Evolutionary conservation across 2,113 vertebrate genomes (phyloP).

Genomic region (Callopanchax toddi): DNA sequence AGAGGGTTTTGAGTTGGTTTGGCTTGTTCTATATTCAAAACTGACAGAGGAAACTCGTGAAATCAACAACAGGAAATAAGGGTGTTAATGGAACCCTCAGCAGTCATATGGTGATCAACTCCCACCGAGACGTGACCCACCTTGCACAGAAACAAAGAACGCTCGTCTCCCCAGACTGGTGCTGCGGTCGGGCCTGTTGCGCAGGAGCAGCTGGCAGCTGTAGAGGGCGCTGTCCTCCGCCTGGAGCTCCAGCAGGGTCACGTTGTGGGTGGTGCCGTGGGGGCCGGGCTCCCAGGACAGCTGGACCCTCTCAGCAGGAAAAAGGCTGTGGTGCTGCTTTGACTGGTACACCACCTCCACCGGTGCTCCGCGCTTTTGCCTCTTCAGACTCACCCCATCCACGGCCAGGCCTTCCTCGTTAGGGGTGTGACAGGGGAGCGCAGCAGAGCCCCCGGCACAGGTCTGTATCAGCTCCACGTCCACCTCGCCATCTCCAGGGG

Average conservation of each 20-base stretch:
- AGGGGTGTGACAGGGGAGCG: slow-evolving; percentile 56
- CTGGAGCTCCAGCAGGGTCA: slow-evolving; percentile 68
- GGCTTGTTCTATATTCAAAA: too few relatives aligned
- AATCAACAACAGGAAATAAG: too few relatives aligned
- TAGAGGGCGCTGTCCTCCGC: slow-evolving; percentile 68
- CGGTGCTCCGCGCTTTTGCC: slow-evolving; percentile 24
- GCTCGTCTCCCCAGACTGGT: slow-evolving; percentile 42
- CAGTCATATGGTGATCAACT: not conserved
- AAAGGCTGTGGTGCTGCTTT: slow-evolving; percentile 15
- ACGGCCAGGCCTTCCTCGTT: slow-evolving; percentile 23
- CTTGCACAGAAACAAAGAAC: slow-evolving; percentile 72
- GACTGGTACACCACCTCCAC: slow-evolving; percentile 69
- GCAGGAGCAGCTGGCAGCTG: slow-evolving; percentile 70
- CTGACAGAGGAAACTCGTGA: too few relatives aligned
- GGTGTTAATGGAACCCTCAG: too few relatives aligned
- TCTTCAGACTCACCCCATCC: slow-evolving; percentile 63
- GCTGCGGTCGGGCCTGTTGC: slow-evolving; percentile 3
- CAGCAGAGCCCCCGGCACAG: slow-evolving; percentile 58
- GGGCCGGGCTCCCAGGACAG: slow-evolving; percentile 37
- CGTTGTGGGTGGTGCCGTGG: slow-evolving; percentile 51
- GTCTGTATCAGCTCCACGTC: slow-evolving; percentile 47
- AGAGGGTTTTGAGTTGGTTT: too few relatives aligned
- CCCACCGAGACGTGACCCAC: slow-evolving; percentile 51
- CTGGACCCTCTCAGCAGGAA: slow-evolving; percentile 41
- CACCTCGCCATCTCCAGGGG: slow-evolving; percentile 36